Percentiles rank a stretch among this genome's conserved stretches.
phyloP scores from a whole-genome alignment of 2,888 invertebrate species.

The Emesis russula region DNA sequence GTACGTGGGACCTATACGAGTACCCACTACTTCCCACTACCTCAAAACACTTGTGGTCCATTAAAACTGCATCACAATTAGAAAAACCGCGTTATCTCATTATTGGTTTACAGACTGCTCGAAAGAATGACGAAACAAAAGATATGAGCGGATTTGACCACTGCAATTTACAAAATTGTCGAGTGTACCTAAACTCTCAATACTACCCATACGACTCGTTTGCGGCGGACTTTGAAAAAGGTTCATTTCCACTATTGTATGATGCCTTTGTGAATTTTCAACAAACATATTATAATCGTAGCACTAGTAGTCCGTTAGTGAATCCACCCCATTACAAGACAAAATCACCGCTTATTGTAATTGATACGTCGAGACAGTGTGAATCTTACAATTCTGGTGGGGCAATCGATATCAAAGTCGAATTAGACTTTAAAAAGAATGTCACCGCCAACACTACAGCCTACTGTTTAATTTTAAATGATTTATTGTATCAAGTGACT shows the following conservation, averaged over 20 bases:
- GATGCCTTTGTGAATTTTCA: conserved; percentile 44
- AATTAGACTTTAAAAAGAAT: background rate
- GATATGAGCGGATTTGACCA: too few relatives aligned
- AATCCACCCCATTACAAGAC: background rate
- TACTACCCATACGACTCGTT: conserved; percentile 20
- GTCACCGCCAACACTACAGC: background rate
- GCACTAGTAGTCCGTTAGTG: background rate
- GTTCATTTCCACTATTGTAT: conserved; percentile 11
- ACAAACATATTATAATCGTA: conserved; percentile 30
- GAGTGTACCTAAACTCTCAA: too few relatives aligned
- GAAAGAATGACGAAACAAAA: too few relatives aligned
- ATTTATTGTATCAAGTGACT: too few relatives aligned
- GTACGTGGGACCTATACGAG: conserved; percentile 11
- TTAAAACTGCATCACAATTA: too few relatives aligned
- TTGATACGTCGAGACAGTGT: background rate
- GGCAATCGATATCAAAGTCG: background rate
- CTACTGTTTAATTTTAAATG: background rate
- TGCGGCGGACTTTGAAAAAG: conserved; percentile 24
- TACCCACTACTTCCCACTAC: too few relatives aligned
- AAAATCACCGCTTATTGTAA: background rate
- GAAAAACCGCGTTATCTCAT: too few relatives aligned
- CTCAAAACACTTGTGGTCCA: too few relatives aligned
- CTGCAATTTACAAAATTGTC: too few relatives aligned
- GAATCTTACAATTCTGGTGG: background rate
- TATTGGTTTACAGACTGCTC: too few relatives aligned